Evolutionary conservation across 2,888 invertebrate species (phyloP).

Genomic region (Pedicia rivosa): DNA sequence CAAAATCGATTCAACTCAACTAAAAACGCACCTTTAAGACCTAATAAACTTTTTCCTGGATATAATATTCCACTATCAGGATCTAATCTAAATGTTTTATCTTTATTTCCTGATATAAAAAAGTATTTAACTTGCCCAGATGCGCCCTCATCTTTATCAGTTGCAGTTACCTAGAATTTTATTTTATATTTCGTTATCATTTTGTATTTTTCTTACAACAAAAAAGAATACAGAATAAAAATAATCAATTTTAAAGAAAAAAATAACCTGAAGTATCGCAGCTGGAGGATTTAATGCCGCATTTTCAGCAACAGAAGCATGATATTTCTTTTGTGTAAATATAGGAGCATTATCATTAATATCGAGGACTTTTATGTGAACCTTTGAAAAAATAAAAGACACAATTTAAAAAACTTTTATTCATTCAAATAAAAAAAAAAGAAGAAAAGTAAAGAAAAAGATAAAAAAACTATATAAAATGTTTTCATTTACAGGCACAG

Average conservation of each 20-base stretch:
- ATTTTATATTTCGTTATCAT: no score
- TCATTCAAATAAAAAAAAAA: background rate
- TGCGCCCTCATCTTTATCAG: conserved; percentile 59
- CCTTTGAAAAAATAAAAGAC: conserved; percentile 32
- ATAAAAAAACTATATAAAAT: background rate
- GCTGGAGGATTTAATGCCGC: conserved; percentile 64
- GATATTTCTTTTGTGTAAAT: conserved; percentile 62
- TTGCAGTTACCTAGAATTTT: no score
- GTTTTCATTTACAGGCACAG: conserved; percentile 45
- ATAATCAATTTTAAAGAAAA: background rate
- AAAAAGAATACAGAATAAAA: background rate
- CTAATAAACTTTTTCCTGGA: conserved; percentile 53
- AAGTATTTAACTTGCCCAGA: conserved; percentile 63
- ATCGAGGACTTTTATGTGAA: conserved; percentile 61
- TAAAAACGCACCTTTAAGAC: conserved; percentile 32
- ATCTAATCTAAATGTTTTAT: conserved; percentile 57
- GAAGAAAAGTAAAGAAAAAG: background rate
- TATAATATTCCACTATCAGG: conserved; percentile 65
- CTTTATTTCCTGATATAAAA: conserved; percentile 50
- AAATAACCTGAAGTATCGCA: conserved; percentile 48
- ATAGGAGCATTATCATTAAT: conserved; percentile 80
- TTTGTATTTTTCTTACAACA: no score
- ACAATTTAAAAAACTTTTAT: background rate
- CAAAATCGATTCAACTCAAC: conserved; percentile 13
- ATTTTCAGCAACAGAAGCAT: conserved; percentile 70